Evolutionary conservation across 2,888 invertebrate species (phyloP), one percentile per base, ranked within the genome.

Genomic region (Leptinotarsa rubiginosa): DNA sequence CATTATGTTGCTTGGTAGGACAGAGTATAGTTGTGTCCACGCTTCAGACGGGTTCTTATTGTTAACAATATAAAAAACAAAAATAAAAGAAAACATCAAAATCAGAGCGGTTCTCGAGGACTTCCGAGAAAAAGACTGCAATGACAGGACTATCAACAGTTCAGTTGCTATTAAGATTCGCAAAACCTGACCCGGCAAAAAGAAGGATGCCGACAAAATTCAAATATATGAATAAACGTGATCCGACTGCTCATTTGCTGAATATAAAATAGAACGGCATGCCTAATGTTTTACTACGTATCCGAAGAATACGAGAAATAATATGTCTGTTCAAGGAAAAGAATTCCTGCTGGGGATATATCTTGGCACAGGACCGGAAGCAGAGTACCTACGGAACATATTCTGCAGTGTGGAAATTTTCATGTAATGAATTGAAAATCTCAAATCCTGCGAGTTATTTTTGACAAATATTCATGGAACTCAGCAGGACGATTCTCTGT

Each of bases 181-280:
- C 62, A 25, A 31, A 62, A 31, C 25, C 31, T 62, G 62, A 62
- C 62, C 62, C 10, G n/a, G 31, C 56, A 62, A 31, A 62, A 62
- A n/a, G 31, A 16, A 31, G 31, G 7, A 16, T 2, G 16, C 62
- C 62, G n/a, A 62, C 31, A 25, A 62, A 62, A 62, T 62, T 62
- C 62, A 62, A 62, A 62, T 31, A 31, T 62, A 31, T 62, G 62
- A 31, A 31, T 31, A 31, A 31, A 62, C 31, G 62, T 16, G 62
- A 62, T 31, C 4, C 12, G 41, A 62, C 18, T 22, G 41, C 16
- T 41, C 41, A 62, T 62, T 62, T n/a, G 1, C 62, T 25, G 41
- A 62, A 62, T 62, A 31, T 31, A 5, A 41, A 62, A 31, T 31
- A 62, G 62, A 62, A 25, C 25, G 62, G n/a, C 16, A 16, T 62